Evolutionary conservation across 2,888 invertebrate species (phyloP).

Genomic region (Eutolmus rufibarbis): DNA sequence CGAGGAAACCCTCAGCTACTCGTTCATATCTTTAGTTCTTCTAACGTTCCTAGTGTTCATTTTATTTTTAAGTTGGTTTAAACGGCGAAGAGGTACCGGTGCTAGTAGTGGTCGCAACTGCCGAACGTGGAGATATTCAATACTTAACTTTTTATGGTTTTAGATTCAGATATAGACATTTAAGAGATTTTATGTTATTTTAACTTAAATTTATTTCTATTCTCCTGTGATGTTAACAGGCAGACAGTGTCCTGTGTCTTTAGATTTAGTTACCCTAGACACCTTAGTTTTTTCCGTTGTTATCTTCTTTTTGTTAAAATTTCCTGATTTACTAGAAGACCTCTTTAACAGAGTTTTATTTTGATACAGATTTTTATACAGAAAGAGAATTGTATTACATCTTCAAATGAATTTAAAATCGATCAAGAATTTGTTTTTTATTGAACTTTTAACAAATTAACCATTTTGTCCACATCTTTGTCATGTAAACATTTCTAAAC

Average conservation of each 20-base stretch:
- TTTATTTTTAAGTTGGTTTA: slow-evolving; percentile 53
- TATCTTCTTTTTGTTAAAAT: neutral
- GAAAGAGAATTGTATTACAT: neutral
- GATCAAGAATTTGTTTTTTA: neutral
- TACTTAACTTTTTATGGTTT: slow-evolving; percentile 47
- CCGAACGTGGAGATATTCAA: slow-evolving; percentile 41
- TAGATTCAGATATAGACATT: neutral
- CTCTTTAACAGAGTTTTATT: slow-evolving; percentile 29
- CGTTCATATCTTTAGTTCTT: slow-evolving; percentile 51
- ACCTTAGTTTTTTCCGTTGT: neutral
- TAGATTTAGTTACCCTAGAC: neutral
- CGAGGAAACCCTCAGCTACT: slow-evolving; percentile 52
- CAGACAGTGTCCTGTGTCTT: neutral
- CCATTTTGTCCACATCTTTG: neutral
- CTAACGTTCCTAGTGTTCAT: slow-evolving; percentile 53
- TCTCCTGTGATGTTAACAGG: slow-evolving; percentile 16
- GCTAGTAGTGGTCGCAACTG: slow-evolving; percentile 43
- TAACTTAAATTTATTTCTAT: slow-evolving; percentile 10
- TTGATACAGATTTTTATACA: slow-evolving; percentile 35
- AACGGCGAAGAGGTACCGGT: slow-evolving; percentile 49
- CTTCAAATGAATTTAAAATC: neutral
- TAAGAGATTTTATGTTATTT: neutral
- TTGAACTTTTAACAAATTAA: neutral
- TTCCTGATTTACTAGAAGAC: neutral
- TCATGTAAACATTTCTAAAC: too few species aligned